Base-by-base conservation (phyloP, 92 coral and sea anemone species). In the Muricea muricata region DNA sequence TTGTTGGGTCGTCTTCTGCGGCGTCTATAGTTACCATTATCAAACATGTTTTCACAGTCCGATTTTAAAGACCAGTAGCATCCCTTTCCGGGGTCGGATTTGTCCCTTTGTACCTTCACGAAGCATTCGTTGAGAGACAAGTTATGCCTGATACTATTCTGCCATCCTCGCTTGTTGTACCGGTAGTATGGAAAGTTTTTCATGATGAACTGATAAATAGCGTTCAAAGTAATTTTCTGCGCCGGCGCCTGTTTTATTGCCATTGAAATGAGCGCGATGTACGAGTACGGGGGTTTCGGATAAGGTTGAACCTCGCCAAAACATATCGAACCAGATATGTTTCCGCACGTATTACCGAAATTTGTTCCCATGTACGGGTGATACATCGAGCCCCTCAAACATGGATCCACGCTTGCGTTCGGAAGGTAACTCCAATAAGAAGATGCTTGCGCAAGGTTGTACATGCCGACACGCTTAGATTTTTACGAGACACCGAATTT, bases 81-180 rank as follows among this genome's bases (percentile, higher is more conserved):
- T 12, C 99, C 99, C 67, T 97, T 97, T 0, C 99, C 99, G 0
- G 98, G 99, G 77, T 97, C 99, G 14, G 97, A 88, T 40, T 90
- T 90, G 23, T 97, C 99, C 23, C 99, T 91, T 28, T 94, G 97
- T 18, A 97, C 87, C 82, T 97, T 97, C 84, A 93, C 96, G 57
- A 97, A 97, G 80, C 99, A 97, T 63, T 95, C 93, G 79, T 97
- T 97, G 31, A 97, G 82, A 10, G 99, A 97, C 84, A 97, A 86
- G 79, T 97, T 97, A 40, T 97, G 99, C 18, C 99, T 90, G 78
- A 97, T 97, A 52, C 99, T 97, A 79, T 97, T 97, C 91, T 97
- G 99, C 99, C 99, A 97, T 32, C 99, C 99, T 33, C 99, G 94
- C 67, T 90, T 94, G 85, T 97, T 97, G 84, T 93, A 85, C 23